These are phyloP conservation scores for Melanostigma gelatinosum DNA, from an alignment of 2,113 vertebrate genomes.

Conservation along the genomic window DNA sequence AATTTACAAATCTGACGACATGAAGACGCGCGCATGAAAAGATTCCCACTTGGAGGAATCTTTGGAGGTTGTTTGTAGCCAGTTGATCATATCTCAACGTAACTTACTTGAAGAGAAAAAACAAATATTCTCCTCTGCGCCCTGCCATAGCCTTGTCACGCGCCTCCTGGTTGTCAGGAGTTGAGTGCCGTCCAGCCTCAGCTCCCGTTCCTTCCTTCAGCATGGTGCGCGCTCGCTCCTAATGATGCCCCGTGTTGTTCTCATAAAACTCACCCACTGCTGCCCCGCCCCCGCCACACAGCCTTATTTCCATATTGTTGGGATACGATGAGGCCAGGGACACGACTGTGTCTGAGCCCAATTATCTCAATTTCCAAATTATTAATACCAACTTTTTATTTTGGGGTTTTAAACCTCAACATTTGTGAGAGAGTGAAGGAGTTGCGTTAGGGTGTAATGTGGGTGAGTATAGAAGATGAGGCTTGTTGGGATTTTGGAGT, in stretches of 20 bases:
- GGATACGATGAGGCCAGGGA: neutral
- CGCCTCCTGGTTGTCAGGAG: slow-evolving; percentile 32
- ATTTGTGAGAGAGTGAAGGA: neutral
- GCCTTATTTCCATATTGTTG: slow-evolving; percentile 16
- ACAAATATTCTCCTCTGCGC: neutral
- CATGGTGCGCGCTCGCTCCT: slow-evolving; percentile 55
- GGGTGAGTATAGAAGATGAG: neutral
- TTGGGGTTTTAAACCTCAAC: neutral
- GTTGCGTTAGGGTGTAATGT: neutral
- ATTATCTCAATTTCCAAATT: neutral
- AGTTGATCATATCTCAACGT: neutral
- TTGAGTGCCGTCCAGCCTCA: slow-evolving; percentile 47
- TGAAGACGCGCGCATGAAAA: slow-evolving; percentile 32
- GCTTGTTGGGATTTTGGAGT: slow-evolving; percentile 10
- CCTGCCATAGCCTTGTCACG: neutral
- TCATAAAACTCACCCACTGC: slow-evolving; percentile 58
- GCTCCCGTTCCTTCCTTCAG: slow-evolving; percentile 52
- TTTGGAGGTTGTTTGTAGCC: neutral
- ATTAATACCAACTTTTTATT: neutral
- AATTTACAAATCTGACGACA: slow-evolving; percentile 30
- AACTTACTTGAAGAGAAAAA: neutral
- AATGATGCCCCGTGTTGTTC: slow-evolving; percentile 69
- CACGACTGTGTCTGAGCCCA: neutral
- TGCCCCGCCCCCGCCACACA: slow-evolving; percentile 63
- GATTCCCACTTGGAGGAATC: neutral